phyloP scores from a whole-genome alignment of 1,140 invertebrate genomes.

The Triops longicaudatus region DNA sequence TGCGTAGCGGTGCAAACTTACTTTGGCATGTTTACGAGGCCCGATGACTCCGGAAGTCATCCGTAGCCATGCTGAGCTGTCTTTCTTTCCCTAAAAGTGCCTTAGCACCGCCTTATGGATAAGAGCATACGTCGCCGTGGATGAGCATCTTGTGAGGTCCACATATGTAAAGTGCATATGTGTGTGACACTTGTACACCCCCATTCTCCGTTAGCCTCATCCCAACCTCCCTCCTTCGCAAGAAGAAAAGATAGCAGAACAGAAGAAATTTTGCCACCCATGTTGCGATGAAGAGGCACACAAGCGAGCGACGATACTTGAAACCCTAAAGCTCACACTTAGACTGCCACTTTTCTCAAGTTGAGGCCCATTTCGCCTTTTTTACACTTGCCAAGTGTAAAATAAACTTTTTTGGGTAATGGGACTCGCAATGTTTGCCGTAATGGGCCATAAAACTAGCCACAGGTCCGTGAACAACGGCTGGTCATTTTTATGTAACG shows the following conservation, averaged over 20 bases:
- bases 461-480: no score
- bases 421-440: no score
- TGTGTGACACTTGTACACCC: conserved; percentile 2
- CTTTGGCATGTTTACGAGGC: conserved; percentile 14
- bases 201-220: background rate
- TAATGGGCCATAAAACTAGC: no score
- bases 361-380: background rate
- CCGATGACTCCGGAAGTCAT: conserved; percentile 14
- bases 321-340: conserved; percentile 3
- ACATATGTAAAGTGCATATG: conserved; percentile 12
- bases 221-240: background rate
- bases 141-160: conserved; percentile 11
- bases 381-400: background rate
- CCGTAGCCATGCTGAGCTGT: conserved; percentile 13
- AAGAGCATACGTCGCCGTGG: background rate
- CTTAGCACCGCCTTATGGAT: background rate
- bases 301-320: background rate
- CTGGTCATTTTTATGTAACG: no score
- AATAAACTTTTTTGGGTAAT: background rate
- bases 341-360: conserved; percentile 11
- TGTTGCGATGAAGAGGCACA: background rate
- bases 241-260: conserved; percentile 8
- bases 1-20: conserved; percentile 14
- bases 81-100: conserved; percentile 2
- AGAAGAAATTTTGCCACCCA: conserved; percentile 15